A percentile compares a stretch with the other conserved stretches of the same genome.
Conservation (phyloP, 2,113 vertebrate species). For the Lepus europaeus region DNA sequence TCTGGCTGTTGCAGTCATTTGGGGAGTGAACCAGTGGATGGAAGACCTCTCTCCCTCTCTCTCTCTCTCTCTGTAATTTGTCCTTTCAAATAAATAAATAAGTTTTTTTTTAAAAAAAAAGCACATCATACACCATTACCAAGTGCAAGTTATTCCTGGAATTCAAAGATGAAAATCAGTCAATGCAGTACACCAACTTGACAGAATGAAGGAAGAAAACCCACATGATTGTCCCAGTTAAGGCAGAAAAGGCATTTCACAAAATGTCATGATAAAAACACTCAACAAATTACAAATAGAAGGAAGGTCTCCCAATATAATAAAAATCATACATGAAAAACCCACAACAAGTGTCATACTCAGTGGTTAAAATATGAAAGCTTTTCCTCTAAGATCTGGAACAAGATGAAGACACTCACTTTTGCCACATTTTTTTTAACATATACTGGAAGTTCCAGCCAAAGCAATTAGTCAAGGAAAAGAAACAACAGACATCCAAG, state of each 20-base stretch:
- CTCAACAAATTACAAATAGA: not conserved
- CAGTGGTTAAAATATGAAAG: not conserved
- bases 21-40: no score
- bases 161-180: constrained; percentile 12
- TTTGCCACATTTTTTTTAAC: not conserved
- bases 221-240: not conserved
- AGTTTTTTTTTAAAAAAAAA: not conserved
- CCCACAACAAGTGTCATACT: not conserved
- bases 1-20: no score
- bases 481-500: not conserved
- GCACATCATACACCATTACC: not conserved
- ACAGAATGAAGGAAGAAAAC: not conserved
- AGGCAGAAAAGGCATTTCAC: not conserved
- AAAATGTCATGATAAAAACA: constrained; percentile 1
- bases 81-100: no score
- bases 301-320: not conserved
- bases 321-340: not conserved
- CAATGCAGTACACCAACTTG: not conserved
- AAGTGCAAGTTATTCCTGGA: not conserved
- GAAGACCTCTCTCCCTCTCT: no score
- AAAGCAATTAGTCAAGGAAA: not conserved
- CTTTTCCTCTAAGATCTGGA: not conserved
- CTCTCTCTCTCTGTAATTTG: no score
- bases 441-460: not conserved
- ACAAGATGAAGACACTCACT: not conserved